A percentile compares a stretch with the other conserved stretches of the same genome.
Evolutionary conservation across 2,888 invertebrate genomes (phyloP).

Genomic region (Lycocerus yunnanus): DNA sequence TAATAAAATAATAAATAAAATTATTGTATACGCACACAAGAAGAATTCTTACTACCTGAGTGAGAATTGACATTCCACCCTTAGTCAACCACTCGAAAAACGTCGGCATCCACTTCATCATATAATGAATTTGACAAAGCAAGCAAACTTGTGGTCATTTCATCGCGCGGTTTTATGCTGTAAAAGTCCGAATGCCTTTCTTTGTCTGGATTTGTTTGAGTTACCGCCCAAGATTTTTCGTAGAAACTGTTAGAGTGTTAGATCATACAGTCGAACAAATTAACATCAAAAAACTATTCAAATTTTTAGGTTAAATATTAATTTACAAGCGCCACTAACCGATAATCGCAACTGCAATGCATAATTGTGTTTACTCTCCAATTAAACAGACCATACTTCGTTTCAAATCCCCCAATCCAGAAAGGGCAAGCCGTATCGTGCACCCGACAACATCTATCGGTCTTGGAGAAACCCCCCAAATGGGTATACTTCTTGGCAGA

Average conservation of each 20-base stretch:
- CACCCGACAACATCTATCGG: conserved; percentile 86
- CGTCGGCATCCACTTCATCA: conserved; percentile 29
- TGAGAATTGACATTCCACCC: conserved; percentile 2
- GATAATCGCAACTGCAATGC: conserved; percentile 91
- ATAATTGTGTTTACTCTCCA: conserved; percentile 88
- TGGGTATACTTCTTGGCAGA: conserved; percentile 80
- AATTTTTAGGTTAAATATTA: background rate
- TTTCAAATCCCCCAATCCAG: conserved; percentile 82
- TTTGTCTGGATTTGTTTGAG: conserved; percentile 25
- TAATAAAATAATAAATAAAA: background rate
- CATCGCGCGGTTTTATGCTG: conserved; percentile 18
- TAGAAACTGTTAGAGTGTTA: background rate
- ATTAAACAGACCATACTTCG: conserved; percentile 85
- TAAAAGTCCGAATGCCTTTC: conserved; percentile 17
- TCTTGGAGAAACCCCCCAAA: conserved; percentile 80
- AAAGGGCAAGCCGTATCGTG: conserved; percentile 86
- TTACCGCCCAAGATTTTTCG: conserved; percentile 12
- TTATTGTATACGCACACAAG: background rate
- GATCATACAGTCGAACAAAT: background rate
- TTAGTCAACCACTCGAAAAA: conserved; percentile 6
- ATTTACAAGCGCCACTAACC: conserved; percentile 61
- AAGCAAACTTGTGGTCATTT: conserved; percentile 25
- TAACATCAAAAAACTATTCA: background rate
- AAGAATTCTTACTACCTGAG: conserved; percentile 1
- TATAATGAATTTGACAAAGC: conserved; percentile 25